phyloP scores from a whole-genome alignment of 2,888 invertebrate genomes.

The Hyles lineata region DNA sequence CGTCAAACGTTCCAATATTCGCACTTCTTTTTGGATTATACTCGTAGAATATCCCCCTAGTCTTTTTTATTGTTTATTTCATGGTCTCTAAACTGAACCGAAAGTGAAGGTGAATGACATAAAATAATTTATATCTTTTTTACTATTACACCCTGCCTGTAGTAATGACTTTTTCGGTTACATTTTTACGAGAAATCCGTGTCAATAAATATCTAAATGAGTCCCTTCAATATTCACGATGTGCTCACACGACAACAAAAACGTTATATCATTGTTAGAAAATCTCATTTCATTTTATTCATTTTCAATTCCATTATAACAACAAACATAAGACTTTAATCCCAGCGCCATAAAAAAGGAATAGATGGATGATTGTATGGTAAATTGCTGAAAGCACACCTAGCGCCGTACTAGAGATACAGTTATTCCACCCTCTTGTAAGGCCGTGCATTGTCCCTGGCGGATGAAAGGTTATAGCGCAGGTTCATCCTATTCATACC shows the following conservation, averaged over 20 bases:
- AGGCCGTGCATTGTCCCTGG: conserved; percentile 26
- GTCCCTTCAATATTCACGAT: not conserved
- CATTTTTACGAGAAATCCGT: not conserved
- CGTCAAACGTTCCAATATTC: too few relatives aligned
- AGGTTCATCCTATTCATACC: conserved; percentile 25
- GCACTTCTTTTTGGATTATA: too few relatives aligned
- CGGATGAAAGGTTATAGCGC: conserved; percentile 25
- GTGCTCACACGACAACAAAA: not conserved
- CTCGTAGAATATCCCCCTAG: too few relatives aligned
- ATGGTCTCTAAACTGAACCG: not conserved
- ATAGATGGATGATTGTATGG: not conserved
- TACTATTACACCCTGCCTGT: not conserved
- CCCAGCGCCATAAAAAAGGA: not conserved
- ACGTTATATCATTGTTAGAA: not conserved
- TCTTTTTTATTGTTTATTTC: not conserved
- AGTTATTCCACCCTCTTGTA: conserved; percentile 25
- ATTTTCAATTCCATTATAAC: not conserved
- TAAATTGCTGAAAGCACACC: conserved; percentile 12
- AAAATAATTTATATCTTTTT: conserved; percentile 6
- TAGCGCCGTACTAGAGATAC: conserved; percentile 21
- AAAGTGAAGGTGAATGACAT: not conserved
- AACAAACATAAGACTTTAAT: not conserved
- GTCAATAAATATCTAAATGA: not conserved
- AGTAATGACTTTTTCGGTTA: not conserved
- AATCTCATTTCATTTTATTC: conserved; percentile 1